Evolutionary conservation across 1,140 invertebrate species (phyloP), one percentile per base, ranked within the genome.

Genomic region (Diabrotica virgifera): DNA sequence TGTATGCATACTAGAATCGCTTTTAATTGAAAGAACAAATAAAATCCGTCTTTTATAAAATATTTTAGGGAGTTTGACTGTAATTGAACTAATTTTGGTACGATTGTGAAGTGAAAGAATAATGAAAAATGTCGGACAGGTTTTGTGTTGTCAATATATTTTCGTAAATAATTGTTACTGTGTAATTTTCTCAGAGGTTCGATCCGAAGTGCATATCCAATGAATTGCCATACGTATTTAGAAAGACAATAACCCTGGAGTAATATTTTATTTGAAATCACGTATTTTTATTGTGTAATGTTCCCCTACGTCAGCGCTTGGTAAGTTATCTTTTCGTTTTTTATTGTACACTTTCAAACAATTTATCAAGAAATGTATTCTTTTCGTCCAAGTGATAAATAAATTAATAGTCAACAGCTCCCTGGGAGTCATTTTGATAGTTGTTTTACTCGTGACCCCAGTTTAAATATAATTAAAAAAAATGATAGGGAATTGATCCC

Each of bases 231-330:
- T 24, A 24, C 24, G 4, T 24, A 24, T 24, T 24, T 24, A 24
- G 24, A 24, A 24, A 24, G 24, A 24, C 24, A 24, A 24, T 24
- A 24, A 24, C 24, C 24, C 24, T 24, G 24, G 24, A 24, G 5
- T 54, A 13, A 50, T 46, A 38, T 50, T 9, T 5, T 59, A 5
- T 50, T 35, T 35, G 38, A 59, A 51, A 46, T 36, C 8, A 10
- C 11, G n/a, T 36, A 36, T 57, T 60, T 60, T n/a, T 52, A 58
- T 63, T 51, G 55, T 56, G 62, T 52, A 36, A 63, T 63, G 62
- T 50, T 50, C n/a, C 38, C 50, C 37, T 63, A 63, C 62, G 62
- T 63, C 62, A 63, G 62, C 62, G 62, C 52, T 63, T 63, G 55
- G 62, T 63, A 9, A 58, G 62, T 63, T 51, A 12, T 61, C 13